Conservation (phyloP, 2,113 vertebrate species). For the Bostrychus sinensis region DNA sequence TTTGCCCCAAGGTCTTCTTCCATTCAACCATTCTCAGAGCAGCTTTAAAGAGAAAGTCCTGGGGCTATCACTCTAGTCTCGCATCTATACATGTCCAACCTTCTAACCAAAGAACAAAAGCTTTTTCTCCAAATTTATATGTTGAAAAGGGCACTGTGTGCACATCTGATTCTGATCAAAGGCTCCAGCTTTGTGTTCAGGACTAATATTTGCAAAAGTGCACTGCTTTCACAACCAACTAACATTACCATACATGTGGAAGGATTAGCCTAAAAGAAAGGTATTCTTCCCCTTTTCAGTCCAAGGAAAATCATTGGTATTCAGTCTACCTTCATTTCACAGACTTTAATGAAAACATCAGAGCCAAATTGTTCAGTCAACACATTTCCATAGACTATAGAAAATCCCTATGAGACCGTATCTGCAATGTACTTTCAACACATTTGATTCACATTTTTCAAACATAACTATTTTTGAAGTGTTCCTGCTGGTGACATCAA, state of each 20-base stretch:
- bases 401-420: slow-evolving; percentile 44
- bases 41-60: slow-evolving; percentile 12
- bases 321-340: not conserved
- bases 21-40: slow-evolving; percentile 2
- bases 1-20: slow-evolving; percentile 15
- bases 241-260: not conserved
- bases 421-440: slow-evolving; percentile 30
- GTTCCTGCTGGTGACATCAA: too few species aligned
- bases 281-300: not conserved
- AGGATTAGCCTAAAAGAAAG: not conserved
- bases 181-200: not conserved
- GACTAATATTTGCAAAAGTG: not conserved
- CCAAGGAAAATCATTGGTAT: not conserved
- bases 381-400: slow-evolving; percentile 27
- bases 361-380: slow-evolving; percentile 42
- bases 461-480: too few species aligned
- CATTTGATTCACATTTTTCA: too few species aligned
- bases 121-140: not conserved
- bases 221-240: not conserved
- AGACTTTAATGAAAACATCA: slow-evolving; percentile 16
- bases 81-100: not conserved
- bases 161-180: not conserved
- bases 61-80: slow-evolving; percentile 1
- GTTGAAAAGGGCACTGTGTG: not conserved
- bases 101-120: slow-evolving; percentile 10